These are phyloP conservation scores for Epizoanthus rinbou DNA, from an alignment of 92 coral and sea anemone species.

Conservation along the genomic window DNA sequence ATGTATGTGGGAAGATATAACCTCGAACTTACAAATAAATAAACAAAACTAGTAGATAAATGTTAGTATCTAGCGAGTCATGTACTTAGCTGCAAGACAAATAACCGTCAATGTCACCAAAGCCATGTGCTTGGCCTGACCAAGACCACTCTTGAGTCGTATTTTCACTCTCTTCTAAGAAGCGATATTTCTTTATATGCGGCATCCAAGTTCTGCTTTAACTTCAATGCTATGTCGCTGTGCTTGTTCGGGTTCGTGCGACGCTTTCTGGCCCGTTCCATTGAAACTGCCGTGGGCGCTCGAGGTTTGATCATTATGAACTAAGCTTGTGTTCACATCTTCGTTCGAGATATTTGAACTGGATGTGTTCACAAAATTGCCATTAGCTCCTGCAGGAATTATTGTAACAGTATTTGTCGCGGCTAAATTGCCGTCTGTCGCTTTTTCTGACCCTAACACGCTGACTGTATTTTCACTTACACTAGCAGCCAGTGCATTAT, in stretches of 20 bases:
- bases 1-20: background rate
- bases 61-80: constrained; percentile 19
- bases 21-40: constrained; percentile 34
- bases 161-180: constrained; percentile 19
- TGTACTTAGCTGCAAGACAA: constrained; percentile 46
- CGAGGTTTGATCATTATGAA: constrained; percentile 26
- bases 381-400: constrained; percentile 47
- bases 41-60: constrained; percentile 36
- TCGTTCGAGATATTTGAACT: constrained; percentile 43
- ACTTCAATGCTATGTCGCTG: constrained; percentile 83
- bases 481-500: constrained; percentile 66
- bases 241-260: constrained; percentile 34
- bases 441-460: constrained; percentile 71
- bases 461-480: constrained; percentile 63
- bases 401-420: constrained; percentile 49
- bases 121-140: constrained; percentile 45
- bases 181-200: constrained; percentile 59
- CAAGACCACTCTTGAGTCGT: constrained; percentile 16
- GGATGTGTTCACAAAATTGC: constrained; percentile 48
- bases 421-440: constrained; percentile 65
- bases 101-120: constrained; percentile 23
- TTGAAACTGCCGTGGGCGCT: constrained; percentile 30
- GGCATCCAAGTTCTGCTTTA: constrained; percentile 90
- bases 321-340: constrained; percentile 18
- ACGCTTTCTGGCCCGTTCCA: constrained; percentile 19